phyloP scores from a whole-genome alignment of 2,888 invertebrate genomes.

The Papilio protenor region DNA sequence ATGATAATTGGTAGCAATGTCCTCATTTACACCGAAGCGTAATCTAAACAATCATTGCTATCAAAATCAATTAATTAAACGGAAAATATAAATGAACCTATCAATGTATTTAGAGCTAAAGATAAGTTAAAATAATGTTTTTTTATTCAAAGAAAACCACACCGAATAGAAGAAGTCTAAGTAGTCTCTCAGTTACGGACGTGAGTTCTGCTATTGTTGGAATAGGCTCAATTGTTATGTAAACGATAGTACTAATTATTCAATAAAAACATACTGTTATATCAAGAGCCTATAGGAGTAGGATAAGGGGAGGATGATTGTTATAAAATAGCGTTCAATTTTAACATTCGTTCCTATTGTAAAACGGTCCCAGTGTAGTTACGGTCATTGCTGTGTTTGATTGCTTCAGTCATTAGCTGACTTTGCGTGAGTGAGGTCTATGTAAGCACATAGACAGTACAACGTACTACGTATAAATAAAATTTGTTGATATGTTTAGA shows the following conservation, averaged over 20 bases:
- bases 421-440: background rate
- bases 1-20: slow-evolving; percentile 3
- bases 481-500: slow-evolving; percentile 13
- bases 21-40: slow-evolving; percentile 22
- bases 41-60: background rate
- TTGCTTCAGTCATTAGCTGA: slow-evolving; percentile 11
- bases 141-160: too few species aligned
- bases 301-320: too few species aligned
- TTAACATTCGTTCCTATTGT: background rate
- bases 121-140: background rate
- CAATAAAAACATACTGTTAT: background rate
- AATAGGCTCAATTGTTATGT: background rate
- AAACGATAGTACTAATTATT: background rate
- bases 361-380: background rate
- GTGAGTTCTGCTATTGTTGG: too few species aligned
- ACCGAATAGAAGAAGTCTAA: too few species aligned
- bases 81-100: too few species aligned
- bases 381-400: slow-evolving; percentile 7
- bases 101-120: background rate
- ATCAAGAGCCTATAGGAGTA: too few species aligned
- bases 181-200: background rate
- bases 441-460: background rate
- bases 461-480: background rate
- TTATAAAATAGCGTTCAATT: background rate
- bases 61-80: background rate